phyloP scores from a whole-genome alignment of 2,797 vertebrate genomes.

The Mycteria americana region DNA sequence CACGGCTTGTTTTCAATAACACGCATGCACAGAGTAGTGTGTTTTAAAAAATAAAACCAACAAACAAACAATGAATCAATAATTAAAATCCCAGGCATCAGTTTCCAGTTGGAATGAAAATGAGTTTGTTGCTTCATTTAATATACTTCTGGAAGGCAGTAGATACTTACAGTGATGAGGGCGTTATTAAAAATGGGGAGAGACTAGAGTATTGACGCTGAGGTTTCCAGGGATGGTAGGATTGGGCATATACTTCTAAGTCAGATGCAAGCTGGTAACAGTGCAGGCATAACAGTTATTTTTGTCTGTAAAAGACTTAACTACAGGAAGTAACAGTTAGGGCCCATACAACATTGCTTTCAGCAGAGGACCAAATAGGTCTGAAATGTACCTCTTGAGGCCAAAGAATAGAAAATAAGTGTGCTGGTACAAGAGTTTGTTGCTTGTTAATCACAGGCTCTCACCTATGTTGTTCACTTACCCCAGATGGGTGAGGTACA shows the following conservation, averaged over 20 bases:
- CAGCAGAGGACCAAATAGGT: background rate
- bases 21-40: background rate
- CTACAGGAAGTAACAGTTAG: background rate
- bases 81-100: background rate
- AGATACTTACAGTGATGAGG: background rate
- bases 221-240: background rate
- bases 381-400: background rate
- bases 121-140: background rate
- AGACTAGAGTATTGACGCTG: background rate
- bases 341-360: background rate
- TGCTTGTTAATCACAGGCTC: background rate
- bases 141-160: background rate
- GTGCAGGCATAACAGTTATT: background rate
- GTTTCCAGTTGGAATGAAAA: background rate
- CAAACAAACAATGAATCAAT: background rate
- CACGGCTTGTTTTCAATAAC: background rate
- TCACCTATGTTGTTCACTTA: background rate
- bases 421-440: background rate
- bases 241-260: background rate
- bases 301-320: background rate
- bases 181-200: background rate
- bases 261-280: background rate
- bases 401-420: background rate
- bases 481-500: background rate
- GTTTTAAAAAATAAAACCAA: background rate